Evolutionary conservation across 2,797 vertebrate species (phyloP), one percentile per base, ranked within the genome.

Genomic region (Peromyscus eremicus): DNA sequence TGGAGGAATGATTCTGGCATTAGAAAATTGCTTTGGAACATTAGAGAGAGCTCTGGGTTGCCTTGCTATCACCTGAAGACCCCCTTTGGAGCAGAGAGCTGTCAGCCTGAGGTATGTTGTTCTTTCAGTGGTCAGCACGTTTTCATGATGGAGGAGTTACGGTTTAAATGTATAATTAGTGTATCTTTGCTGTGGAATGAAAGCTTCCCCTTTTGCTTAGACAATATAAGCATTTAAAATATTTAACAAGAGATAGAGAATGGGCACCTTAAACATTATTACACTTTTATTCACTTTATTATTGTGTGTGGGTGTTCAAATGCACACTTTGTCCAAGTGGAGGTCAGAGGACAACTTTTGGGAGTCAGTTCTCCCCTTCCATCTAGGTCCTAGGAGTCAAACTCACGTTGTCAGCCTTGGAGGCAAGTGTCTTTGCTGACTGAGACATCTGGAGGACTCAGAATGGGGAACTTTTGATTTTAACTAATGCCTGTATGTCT

Each of bases 1-100:
- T 32, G 89, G 93, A 96, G 85, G 91, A 88, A 90, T 82, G 94
- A 94, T 94, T 88, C 14, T 0, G 46, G 85, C 64, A 91, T 95
- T 87, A 91, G 94, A 83, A 97, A 95, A 96, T 84, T 92, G 95
- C 97, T 96, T 96, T 94, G 94, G 91, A 96, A 92, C 83, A 34
- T 92, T 80, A 95, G 92, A 25, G 64, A 43, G 57, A 52, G 21
- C 86, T 97, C 79, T 94, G 84, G 37, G 68, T 94, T 96, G 91
- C 64, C 89, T 57, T 66, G 82, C 55, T 89, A 73, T 95, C 73
- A 95, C 86, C 92, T 94, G 71, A 86, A n/a, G 27, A 16, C 37
- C 87, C 92, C 94, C 94, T 34, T 73, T 40, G 93, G 92, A 0
- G 0, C 64, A 60, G 83, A 77, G 85, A 96, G 64, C 82, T 71